A percentile compares a stretch with the other conserved stretches of the same genome.
phyloP scores from a whole-genome alignment of 2,797 vertebrate species.

The Paguma larvata region DNA sequence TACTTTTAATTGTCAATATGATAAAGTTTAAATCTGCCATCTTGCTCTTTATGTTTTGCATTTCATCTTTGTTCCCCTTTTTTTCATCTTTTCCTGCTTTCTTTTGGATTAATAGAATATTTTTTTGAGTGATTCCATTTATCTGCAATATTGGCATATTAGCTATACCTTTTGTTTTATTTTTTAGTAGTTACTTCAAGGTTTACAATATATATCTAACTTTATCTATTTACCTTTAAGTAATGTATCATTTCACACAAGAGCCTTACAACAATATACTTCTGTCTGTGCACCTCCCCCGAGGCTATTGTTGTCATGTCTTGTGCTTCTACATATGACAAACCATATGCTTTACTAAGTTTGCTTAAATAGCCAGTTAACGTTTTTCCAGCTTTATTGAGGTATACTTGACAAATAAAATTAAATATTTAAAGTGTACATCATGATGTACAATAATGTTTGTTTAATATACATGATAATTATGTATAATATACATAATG shows the following conservation, averaged over 20 bases:
- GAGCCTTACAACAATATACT: not conserved
- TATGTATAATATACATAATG: too few species aligned
- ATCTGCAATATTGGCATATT: not conserved
- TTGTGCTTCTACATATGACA: not conserved
- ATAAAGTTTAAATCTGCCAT: not conserved
- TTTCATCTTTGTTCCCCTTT: not conserved
- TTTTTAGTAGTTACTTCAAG: not conserved
- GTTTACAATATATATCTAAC: not conserved
- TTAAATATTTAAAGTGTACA: not conserved
- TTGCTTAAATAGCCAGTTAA: not conserved
- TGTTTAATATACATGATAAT: not conserved
- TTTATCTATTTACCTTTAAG: not conserved
- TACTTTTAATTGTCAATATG: not conserved
- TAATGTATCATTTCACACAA: not conserved
- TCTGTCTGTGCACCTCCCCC: not conserved
- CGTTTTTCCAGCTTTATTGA: not conserved
- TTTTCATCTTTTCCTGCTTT: not conserved
- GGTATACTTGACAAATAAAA: not conserved
- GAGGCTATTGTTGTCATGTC: not conserved
- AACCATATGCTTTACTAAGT: not conserved
- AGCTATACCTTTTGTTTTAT: not conserved
- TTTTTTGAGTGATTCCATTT: slow-evolving; percentile 29
- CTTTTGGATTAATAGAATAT: slow-evolving; percentile 5
- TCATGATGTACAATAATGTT: too few species aligned
- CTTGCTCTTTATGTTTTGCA: slow-evolving; percentile 14